Base-by-base conservation (phyloP, 2,888 invertebrate species). In the Lithosia quadra region DNA sequence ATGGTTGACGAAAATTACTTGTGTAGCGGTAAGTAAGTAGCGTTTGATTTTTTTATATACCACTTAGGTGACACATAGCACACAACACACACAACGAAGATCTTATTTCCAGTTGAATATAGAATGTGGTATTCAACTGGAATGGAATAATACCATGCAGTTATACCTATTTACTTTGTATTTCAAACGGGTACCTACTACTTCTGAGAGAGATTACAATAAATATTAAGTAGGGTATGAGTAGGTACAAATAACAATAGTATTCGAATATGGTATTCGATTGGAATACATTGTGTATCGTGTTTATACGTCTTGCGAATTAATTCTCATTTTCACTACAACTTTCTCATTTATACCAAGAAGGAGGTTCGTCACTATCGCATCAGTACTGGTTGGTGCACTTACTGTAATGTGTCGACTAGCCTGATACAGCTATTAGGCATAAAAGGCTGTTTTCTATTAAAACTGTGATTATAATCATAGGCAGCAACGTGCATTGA, bases 1-100 rank as follows among this genome's bases (percentile, higher is more conserved):
- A 72, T 79, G 77, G 36, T 61, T 39, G 58, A 43, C 13, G 7
- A 13, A 11, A 3, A 33, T 33, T 58, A 43, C 8, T 7, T 43
- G 18, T 7, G 18, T 18, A 43, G 18, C 43, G 11, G 43, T n/a
- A n/a, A n/a, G n/a, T n/a, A n/a, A n/a, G n/a, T n/a, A n/a, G n/a
- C n/a, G n/a, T n/a, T n/a, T n/a, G n/a, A n/a, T n/a, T n/a, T n/a
- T n/a, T n/a, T n/a, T n/a, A n/a, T n/a, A n/a, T n/a, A n/a, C n/a
- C n/a, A n/a, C n/a, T n/a, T n/a, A n/a, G n/a, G n/a, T n/a, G n/a
- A n/a, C n/a, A n/a, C n/a, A n/a, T n/a, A n/a, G n/a, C n/a, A n/a
- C n/a, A n/a, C n/a, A n/a, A n/a, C n/a, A n/a, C n/a, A n/a, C n/a
- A n/a, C n/a, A n/a, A n/a, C n/a, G n/a, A n/a, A n/a, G n/a, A n/a